These are phyloP conservation scores for Holothuria glaberrima DNA, from an alignment of 35 echinoderm and acorn worm genomes.

Conservation along the genomic window DNA sequence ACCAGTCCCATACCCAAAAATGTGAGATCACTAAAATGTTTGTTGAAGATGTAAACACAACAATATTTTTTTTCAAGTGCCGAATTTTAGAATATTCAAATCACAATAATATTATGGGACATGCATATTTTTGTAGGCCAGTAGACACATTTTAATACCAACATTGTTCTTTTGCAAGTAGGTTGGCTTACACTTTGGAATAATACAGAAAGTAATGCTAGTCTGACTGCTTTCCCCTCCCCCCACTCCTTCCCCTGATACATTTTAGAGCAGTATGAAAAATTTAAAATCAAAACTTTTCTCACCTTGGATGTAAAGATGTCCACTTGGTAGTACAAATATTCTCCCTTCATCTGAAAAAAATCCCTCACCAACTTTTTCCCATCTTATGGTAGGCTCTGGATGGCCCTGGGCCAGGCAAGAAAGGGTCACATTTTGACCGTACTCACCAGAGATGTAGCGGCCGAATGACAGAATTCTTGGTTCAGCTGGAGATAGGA, in stretches of 20 bases:
- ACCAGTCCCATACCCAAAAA: too few species aligned
- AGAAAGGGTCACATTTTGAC: constrained; percentile 81
- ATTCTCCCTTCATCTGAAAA: constrained; percentile 57
- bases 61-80: too few species aligned
- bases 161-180: too few species aligned
- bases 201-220: too few species aligned
- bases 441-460: constrained; percentile 71
- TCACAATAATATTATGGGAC: neutral
- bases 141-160: neutral
- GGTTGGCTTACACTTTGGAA: too few species aligned
- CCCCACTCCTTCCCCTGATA: too few species aligned
- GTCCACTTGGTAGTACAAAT: constrained; percentile 45
- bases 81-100: neutral
- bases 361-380: constrained; percentile 51
- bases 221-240: too few species aligned
- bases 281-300: neutral
- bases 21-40: too few species aligned
- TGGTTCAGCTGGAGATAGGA: constrained; percentile 11
- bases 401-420: constrained; percentile 82
- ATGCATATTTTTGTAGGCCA: neutral
- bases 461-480: constrained; percentile 46
- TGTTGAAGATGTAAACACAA: neutral
- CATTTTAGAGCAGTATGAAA: too few species aligned
- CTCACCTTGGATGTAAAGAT: constrained; percentile 82
- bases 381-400: constrained; percentile 72